Evolutionary conservation across 1,140 invertebrate genomes (phyloP).

Genomic region (Cephus cinctus): DNA sequence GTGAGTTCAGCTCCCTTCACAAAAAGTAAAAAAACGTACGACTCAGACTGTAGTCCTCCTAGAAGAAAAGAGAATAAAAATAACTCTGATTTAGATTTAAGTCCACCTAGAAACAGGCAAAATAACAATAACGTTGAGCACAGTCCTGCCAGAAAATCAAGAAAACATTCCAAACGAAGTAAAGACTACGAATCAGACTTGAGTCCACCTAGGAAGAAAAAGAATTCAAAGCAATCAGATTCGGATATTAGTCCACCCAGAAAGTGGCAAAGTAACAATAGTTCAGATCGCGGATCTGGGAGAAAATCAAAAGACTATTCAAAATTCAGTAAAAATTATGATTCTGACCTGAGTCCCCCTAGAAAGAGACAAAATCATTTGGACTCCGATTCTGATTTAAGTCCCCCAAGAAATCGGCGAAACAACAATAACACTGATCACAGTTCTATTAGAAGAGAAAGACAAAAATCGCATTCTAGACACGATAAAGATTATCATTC

Average conservation of each 20-base stretch:
- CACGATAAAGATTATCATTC: conserved; percentile 10
- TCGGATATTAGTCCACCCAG: conserved; percentile 41
- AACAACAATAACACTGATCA: conserved; percentile 18
- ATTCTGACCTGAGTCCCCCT: conserved; percentile 37
- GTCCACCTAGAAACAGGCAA: conserved; percentile 23
- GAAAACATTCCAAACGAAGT: conserved; percentile 9
- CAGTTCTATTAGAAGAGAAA: conserved; percentile 25
- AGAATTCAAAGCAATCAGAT: neutral
- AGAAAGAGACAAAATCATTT: conserved; percentile 26
- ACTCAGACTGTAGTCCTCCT: too few species aligned
- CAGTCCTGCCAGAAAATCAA: conserved; percentile 9
- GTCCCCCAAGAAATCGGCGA: conserved; percentile 28
- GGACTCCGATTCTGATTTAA: conserved; percentile 27
- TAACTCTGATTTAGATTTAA: conserved; percentile 21
- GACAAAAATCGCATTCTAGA: neutral
- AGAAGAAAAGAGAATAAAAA: too few species aligned
- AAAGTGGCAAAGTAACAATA: conserved; percentile 21
- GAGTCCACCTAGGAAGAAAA: conserved; percentile 43
- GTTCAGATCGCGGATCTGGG: too few species aligned
- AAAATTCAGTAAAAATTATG: conserved; percentile 24
- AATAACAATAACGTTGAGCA: conserved; percentile 9
- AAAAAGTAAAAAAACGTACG: too few species aligned
- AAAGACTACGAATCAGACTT: conserved; percentile 31
- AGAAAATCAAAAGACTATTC: conserved; percentile 26
- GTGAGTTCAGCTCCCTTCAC: neutral